Base-by-base conservation (phyloP, 2,113 vertebrate species). In the Poeciliopsis occidentalis region DNA sequence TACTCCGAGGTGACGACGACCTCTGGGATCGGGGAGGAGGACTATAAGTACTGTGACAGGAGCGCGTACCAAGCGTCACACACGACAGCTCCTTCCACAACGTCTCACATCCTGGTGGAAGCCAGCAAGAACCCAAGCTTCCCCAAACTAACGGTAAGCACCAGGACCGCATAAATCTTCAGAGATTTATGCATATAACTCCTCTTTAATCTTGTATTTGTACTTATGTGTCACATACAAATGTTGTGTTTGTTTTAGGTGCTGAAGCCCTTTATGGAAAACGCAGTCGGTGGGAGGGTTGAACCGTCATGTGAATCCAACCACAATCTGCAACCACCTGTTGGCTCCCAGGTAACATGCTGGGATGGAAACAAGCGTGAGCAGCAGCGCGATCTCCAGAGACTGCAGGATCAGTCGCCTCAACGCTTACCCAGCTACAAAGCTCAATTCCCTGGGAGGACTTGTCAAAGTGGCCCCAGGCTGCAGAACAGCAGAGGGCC, bases 71-170 rank as follows among this genome's bases (percentile, higher is more conserved):
- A 92, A 1, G 81, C 94, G 57, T 88, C 94, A 0, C 87, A 93
- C 0, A 19, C 84, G 60, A 64, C 8, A 64, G 41, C 44, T 19
- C 83, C 84, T 7, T 76, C 83, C 4, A 64, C 91, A 8, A 94
- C 94, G 0, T 95, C 95, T 73, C 94, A 92, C 75, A 95, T 96
- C 78, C 92, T 97, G 27, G 91, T 96, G 76, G 96, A 97, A 85
- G 94, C 96, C 15, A 95, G 95, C 93, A 95, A 95, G 85, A 94
- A 95, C 80, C 95, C 95, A 73, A 94, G 90, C 82, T 96, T 96
- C 71, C 96, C 96, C 11, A 94, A 87, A 76, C 93, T 96, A 74
- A 95, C 94, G 12, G 95, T 97, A 90, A 81, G 94, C 64, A n/a
- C 12, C 41, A 41, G 5, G 12, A 60, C 5, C 15, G 67, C 69